These are phyloP conservation scores for Marisa cornuarietis DNA, from an alignment of 1,140 invertebrate species.

Conservation along the genomic window DNA sequence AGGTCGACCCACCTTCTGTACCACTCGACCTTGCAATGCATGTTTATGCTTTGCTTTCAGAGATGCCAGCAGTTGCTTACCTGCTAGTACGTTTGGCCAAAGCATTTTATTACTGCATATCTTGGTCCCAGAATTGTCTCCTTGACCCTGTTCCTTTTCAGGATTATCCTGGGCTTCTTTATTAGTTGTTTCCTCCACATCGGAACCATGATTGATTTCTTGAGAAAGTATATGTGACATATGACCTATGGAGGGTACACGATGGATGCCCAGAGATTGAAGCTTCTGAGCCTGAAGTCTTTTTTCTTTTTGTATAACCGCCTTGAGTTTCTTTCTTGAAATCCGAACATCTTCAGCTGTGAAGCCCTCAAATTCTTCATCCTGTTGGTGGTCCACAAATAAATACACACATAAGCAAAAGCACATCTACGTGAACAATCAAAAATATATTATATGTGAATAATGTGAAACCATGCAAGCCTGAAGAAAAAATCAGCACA, in stretches of 20 bases:
- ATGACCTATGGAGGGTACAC: too few species aligned
- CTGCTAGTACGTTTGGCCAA: constrained; percentile 11
- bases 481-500: too few species aligned
- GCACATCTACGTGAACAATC: too few species aligned
- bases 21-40: constrained; percentile 16
- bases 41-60: constrained; percentile 23
- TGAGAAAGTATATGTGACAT: too few species aligned
- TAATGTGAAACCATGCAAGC: too few species aligned
- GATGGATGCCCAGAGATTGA: constrained; percentile 3
- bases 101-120: neutral
- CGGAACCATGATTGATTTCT: too few species aligned
- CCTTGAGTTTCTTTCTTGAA: constrained; percentile 40
- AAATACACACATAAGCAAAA: too few species aligned
- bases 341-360: constrained; percentile 48
- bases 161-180: too few species aligned
- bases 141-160: too few species aligned
- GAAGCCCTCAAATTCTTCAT: constrained; percentile 66
- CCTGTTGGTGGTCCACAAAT: constrained; percentile 38
- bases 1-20: constrained; percentile 9
- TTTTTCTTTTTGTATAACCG: constrained; percentile 24
- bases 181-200: too few species aligned
- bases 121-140: neutral
- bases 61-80: constrained; percentile 16
- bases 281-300: constrained; percentile 9
- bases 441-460: too few species aligned